These are phyloP conservation scores for Macquaria australasica DNA, from an alignment of 2,113 vertebrate genomes.

Conservation along the genomic window DNA sequence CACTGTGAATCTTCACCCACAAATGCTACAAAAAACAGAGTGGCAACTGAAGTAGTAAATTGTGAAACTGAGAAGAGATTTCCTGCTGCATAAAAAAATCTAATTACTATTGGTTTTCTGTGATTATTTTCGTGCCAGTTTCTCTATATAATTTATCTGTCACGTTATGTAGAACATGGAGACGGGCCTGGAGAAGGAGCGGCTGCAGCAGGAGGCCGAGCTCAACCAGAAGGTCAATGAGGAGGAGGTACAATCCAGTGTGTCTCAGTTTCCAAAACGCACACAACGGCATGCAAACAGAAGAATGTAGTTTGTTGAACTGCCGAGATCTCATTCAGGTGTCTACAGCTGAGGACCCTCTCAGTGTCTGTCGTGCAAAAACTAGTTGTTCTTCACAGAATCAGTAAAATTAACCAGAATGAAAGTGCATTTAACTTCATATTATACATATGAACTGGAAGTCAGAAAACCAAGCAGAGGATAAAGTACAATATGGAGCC, in stretches of 20 bases:
- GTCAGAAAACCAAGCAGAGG: neutral
- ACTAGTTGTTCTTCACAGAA: neutral
- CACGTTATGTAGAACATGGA: constrained; percentile 83
- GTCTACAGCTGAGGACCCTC: neutral
- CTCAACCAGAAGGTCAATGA: constrained; percentile 89
- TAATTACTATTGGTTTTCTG: neutral
- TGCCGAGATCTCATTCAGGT: neutral
- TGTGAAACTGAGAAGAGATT: neutral
- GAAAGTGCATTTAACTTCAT: neutral
- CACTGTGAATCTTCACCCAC: neutral
- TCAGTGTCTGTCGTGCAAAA: neutral
- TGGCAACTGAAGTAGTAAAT: neutral
- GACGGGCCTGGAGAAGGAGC: constrained; percentile 89
- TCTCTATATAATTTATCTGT: neutral
- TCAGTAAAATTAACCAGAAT: too few relatives aligned
- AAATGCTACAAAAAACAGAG: neutral
- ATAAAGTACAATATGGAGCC: neutral
- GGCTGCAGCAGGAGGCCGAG: constrained; percentile 89
- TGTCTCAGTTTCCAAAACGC: neutral
- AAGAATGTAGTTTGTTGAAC: neutral
- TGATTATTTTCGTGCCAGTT: neutral
- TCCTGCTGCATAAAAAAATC: neutral
- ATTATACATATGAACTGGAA: neutral
- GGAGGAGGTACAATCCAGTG: constrained; percentile 85
- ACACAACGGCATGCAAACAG: neutral